Evolutionary conservation across 2,113 vertebrate genomes (phyloP), one percentile per base, ranked within the genome.

Genomic region (Oriolus oriolus): DNA sequence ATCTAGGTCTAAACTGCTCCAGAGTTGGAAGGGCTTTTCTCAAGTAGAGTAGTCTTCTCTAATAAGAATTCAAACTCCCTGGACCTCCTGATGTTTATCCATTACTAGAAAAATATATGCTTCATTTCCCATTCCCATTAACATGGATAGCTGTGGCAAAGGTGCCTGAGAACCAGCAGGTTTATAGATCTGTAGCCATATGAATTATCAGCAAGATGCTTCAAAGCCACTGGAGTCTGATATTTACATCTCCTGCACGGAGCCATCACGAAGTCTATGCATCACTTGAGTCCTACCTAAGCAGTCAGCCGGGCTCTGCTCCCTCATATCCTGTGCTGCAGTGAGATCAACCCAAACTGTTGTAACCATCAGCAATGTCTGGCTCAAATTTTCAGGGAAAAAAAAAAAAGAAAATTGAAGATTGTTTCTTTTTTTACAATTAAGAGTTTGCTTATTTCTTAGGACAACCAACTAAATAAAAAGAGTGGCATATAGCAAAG

Each of bases 71-170:
- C 68, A 94, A 94, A 81, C 79, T 84, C 79, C 12, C 82, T 85
- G 65, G 90, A 94, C 93, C 85, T 93, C 90, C 95, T 90, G 95
- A 92, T 91, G 90, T 90, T 95, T 96, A 93, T 84, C 93, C 47
- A 96, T 96, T 93, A 90, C 90, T 74, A 97, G 90, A 96, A 95
- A 95, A 94, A 95, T 78, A 88, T 68, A 94, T 95, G 90, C 91
- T 93, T 95, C 95, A 91, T 95, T 96, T 96, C 93, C 90, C 79
- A 77, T 91, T 90, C 78, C 92, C 68, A 96, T 94, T 94, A 96
- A 64, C 87, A 90, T 88, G 85, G 90, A 91, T 93, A 88, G 75
- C 90, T 88, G 79, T 91, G 68, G 90, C 87, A 96, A 95, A 96
- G 90, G 92, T 94, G 68, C 75, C 81, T 37, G 66, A 91, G 96